These are phyloP conservation scores for Ambastaia sidthimunki DNA, from an alignment of 2,797 vertebrate genomes.

Conservation along the genomic window DNA sequence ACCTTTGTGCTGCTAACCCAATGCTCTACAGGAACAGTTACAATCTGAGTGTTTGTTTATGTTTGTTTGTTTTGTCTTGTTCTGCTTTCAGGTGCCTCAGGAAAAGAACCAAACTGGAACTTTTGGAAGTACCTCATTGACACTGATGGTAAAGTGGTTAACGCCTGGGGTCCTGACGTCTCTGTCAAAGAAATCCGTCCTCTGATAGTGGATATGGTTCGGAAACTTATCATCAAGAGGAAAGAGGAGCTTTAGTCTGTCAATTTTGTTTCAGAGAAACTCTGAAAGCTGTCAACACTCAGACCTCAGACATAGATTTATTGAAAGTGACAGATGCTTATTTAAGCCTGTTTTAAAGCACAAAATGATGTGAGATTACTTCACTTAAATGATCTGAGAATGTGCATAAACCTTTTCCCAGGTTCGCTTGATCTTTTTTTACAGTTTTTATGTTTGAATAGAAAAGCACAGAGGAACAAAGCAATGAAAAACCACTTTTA, in stretches of 20 bases:
- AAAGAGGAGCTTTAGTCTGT: constrained; percentile 87
- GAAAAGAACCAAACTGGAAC: constrained; percentile 95
- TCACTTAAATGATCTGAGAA: background rate
- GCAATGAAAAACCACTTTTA: constrained; percentile 12
- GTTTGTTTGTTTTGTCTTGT: background rate
- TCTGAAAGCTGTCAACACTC: constrained; percentile 19
- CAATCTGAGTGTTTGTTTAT: background rate
- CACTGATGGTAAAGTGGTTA: constrained; percentile 86
- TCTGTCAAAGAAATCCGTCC: constrained; percentile 88
- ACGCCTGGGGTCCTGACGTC: constrained; percentile 88
- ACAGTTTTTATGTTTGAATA: background rate
- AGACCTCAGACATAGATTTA: constrained; percentile 31
- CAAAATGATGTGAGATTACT: background rate
- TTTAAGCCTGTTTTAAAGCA: constrained; percentile 15
- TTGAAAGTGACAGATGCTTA: constrained; percentile 34
- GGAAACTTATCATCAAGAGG: constrained; percentile 90
- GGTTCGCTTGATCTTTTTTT: background rate
- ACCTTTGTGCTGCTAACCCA: too few species aligned
- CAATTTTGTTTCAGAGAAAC: background rate
- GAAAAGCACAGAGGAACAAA: constrained; percentile 17
- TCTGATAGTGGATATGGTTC: constrained; percentile 85
- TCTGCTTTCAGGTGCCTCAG: constrained; percentile 79
- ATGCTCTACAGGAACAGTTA: too few species aligned
- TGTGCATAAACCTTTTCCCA: background rate
- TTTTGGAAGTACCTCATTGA: constrained; percentile 97